Percentiles rank a stretch among this genome's conserved stretches.
Evolutionary conservation across 2,888 invertebrate genomes (phyloP).

Genomic region (Catocala nupta): DNA sequence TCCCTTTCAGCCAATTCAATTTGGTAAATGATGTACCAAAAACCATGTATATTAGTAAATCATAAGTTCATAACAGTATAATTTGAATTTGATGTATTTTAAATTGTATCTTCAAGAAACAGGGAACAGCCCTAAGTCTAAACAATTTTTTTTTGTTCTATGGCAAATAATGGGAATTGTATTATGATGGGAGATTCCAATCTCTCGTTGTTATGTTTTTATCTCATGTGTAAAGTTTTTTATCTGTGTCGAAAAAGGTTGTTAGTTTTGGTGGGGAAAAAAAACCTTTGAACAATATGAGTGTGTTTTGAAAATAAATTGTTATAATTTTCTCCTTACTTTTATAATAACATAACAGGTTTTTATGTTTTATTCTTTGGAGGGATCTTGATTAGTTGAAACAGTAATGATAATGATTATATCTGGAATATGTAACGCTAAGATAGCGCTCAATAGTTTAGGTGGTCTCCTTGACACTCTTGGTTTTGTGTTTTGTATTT

Average conservation of each 20-base stretch:
- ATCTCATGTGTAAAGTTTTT: constrained; percentile 32
- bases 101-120: too few relatives aligned
- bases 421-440: too few relatives aligned
- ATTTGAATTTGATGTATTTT: too few relatives aligned
- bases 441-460: too few relatives aligned
- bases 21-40: too few relatives aligned
- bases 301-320: neutral
- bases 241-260: constrained; percentile 14
- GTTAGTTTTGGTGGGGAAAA: neutral
- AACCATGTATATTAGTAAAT: too few relatives aligned
- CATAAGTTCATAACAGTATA: too few relatives aligned
- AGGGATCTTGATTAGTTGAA: neutral
- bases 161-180: constrained; percentile 40
- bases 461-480: too few relatives aligned
- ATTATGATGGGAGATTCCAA: constrained; percentile 32
- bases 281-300: neutral
- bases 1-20: too few relatives aligned
- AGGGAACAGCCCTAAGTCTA: neutral
- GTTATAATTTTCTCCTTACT: neutral
- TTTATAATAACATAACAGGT: neutral
- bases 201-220: constrained; percentile 34
- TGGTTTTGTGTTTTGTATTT: too few relatives aligned
- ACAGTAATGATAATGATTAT: neutral
- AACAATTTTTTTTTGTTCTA: constrained; percentile 33
- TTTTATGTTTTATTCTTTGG: neutral